Evolutionary conservation across 2,797 vertebrate genomes (phyloP).

Genomic region (Anguilla megastoma): DNA sequence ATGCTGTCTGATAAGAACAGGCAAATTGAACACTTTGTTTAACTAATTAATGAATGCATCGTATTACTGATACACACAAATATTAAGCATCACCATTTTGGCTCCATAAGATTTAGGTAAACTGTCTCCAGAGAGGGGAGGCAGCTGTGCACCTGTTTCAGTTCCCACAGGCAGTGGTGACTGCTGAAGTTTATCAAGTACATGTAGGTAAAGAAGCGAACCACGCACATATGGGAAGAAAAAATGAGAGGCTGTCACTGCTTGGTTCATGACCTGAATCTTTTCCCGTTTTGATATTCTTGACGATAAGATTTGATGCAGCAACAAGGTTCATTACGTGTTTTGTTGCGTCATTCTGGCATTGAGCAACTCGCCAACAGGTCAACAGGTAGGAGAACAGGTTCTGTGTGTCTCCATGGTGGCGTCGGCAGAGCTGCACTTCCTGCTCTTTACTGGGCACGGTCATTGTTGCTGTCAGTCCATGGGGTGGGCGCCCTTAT

Average conservation of each 20-base stretch:
- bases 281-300: slow-evolving; percentile 61
- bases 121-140: too few relatives aligned
- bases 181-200: slow-evolving; percentile 30
- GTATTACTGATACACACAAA: neutral
- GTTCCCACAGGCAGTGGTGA: slow-evolving; percentile 46
- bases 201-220: slow-evolving; percentile 14
- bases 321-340: slow-evolving; percentile 45
- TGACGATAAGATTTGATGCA: slow-evolving; percentile 50
- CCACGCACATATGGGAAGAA: slow-evolving; percentile 56
- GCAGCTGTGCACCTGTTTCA: slow-evolving; percentile 40
- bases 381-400: slow-evolving; percentile 32
- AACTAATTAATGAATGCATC: neutral
- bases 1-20: too few relatives aligned
- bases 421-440: neutral
- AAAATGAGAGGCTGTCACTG: slow-evolving; percentile 48
- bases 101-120: too few relatives aligned
- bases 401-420: slow-evolving; percentile 45
- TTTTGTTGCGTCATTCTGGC: slow-evolving; percentile 42
- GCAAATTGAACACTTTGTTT: too few relatives aligned
- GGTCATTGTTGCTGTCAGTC: neutral
- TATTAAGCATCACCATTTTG: neutral
- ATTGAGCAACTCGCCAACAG: slow-evolving; percentile 46
- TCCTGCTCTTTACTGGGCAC: neutral
- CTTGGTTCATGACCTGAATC: slow-evolving; percentile 62
- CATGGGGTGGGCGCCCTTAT: neutral